Percentiles rank a stretch among this genome's conserved stretches.
Conservation (phyloP, 2,888 invertebrate genomes). For the Clepsis dumicolana region DNA sequence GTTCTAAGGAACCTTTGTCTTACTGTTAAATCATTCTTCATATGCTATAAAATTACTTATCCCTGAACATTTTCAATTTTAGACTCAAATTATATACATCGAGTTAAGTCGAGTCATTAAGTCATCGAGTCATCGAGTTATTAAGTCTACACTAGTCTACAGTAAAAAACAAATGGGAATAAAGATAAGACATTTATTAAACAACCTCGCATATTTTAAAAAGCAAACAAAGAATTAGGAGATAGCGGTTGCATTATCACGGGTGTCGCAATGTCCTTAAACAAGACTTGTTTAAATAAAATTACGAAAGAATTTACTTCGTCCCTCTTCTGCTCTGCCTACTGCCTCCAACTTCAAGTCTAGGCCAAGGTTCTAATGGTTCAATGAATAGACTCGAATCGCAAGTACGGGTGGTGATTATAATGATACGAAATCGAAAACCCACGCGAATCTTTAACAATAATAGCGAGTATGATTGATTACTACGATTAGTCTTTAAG, state of each 20-base stretch:
- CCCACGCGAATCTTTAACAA: constrained; percentile 28
- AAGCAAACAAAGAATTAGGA: constrained; percentile 23
- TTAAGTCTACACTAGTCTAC: too few species aligned
- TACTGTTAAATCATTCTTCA: background rate
- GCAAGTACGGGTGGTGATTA: constrained; percentile 36
- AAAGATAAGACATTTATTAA: background rate
- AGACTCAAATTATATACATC: background rate
- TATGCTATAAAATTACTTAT: background rate
- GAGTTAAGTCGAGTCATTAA: too few species aligned
- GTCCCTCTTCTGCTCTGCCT: constrained; percentile 19
- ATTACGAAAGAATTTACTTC: constrained; percentile 35
- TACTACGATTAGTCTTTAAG: background rate
- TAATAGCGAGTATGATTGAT: constrained; percentile 25
- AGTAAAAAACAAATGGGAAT: background rate
- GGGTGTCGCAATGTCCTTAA: constrained; percentile 37
- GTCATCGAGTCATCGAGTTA: too few species aligned
- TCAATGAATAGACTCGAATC: constrained; percentile 26
- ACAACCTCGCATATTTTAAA: background rate
- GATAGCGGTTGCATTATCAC: constrained; percentile 37
- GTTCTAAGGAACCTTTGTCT: background rate
- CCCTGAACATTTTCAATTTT: background rate
- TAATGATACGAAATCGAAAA: constrained; percentile 34
- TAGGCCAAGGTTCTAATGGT: constrained; percentile 34
- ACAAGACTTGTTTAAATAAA: constrained; percentile 39
- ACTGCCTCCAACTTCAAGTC: constrained; percentile 24